Conservation (phyloP, 1,140 invertebrate genomes). For the Hesperophylax magnus region DNA sequence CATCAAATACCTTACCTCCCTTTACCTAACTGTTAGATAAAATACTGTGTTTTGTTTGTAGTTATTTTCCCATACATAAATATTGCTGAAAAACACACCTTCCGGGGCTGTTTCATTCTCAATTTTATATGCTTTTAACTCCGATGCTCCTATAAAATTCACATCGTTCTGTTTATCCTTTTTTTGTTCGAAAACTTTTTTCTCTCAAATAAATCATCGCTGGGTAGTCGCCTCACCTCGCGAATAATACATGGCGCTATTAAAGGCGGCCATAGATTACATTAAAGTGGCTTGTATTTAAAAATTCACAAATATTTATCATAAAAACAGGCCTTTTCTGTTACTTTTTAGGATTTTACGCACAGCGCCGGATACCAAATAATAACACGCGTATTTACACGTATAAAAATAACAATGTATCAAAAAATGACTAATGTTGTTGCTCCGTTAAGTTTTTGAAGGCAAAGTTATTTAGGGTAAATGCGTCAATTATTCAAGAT, state of each 20-base stretch:
- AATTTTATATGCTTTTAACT: not conserved
- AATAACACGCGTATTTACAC: not conserved
- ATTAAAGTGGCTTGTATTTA: constrained; percentile 5
- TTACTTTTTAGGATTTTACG: not conserved
- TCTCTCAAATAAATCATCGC: constrained; percentile 22
- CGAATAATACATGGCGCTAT: constrained; percentile 8
- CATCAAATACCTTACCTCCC: no score
- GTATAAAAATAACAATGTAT: not conserved
- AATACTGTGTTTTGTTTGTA: not conserved
- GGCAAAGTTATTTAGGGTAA: not conserved
- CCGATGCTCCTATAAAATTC: not conserved
- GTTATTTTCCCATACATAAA: not conserved
- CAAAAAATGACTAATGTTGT: not conserved
- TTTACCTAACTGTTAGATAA: not conserved
- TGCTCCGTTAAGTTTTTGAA: not conserved
- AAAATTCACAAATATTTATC: not conserved
- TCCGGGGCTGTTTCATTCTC: not conserved
- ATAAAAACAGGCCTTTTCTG: constrained; percentile 3
- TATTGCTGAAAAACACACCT: not conserved
- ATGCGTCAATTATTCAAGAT: not conserved
- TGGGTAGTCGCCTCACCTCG: not conserved
- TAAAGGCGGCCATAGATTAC: constrained; percentile 2
- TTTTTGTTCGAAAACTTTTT: constrained; percentile 16
- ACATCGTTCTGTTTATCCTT: not conserved
- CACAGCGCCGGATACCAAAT: not conserved